Evolutionary conservation across 2,888 invertebrate genomes (phyloP).

Genomic region (Corbicula japonica): DNA sequence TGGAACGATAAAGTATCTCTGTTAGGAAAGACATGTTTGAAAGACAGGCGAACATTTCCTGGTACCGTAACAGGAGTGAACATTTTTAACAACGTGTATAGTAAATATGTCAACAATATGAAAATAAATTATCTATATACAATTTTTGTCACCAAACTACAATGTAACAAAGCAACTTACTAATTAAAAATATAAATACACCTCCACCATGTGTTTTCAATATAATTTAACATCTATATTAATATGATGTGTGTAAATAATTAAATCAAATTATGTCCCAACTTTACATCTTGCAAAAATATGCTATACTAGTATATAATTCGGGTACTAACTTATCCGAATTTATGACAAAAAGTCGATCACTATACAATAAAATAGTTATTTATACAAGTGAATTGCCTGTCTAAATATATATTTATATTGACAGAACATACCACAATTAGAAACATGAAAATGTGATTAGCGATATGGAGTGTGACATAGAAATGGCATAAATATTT

Average conservation of each 20-base stretch:
- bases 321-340: background rate
- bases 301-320: constrained; percentile 11
- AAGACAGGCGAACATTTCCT: background rate
- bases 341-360: too few relatives aligned
- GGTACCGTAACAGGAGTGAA: background rate
- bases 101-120: constrained; percentile 1
- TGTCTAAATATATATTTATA: too few relatives aligned
- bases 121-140: constrained; percentile 25
- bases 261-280: too few relatives aligned
- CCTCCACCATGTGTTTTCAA: constrained; percentile 9
- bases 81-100: background rate
- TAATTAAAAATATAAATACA: constrained; percentile 18
- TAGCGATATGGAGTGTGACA: too few relatives aligned
- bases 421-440: too few relatives aligned
- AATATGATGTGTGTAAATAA: too few relatives aligned
- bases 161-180: background rate
- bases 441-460: too few relatives aligned
- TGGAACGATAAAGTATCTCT: background rate
- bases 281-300: too few relatives aligned
- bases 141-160: constrained; percentile 16
- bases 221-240: too few relatives aligned
- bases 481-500: too few relatives aligned
- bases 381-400: too few relatives aligned
- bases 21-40: background rate
- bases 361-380: too few relatives aligned